Conservation (phyloP, 2,888 invertebrate species). For the Carabus problematicus region DNA sequence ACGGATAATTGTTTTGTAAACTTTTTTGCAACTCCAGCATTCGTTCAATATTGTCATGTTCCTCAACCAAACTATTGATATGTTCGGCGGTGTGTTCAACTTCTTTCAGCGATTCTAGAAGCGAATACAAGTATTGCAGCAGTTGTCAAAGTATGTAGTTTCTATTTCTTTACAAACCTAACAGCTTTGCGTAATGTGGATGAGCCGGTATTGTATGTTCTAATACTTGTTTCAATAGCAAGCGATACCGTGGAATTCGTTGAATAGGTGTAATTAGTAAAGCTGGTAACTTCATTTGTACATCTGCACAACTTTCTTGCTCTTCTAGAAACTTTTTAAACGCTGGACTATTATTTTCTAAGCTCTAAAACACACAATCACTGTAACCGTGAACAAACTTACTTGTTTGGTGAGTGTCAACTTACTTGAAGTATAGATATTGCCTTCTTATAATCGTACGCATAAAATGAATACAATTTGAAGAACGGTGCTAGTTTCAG, state of each 20-base stretch:
- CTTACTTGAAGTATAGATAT: slow-evolving; percentile 68
- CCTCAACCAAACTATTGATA: slow-evolving; percentile 75
- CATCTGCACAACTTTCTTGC: slow-evolving; percentile 75
- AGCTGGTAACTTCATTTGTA: slow-evolving; percentile 73
- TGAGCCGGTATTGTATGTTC: slow-evolving; percentile 66
- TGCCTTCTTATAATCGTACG: slow-evolving; percentile 73
- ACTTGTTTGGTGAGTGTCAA: slow-evolving; percentile 29
- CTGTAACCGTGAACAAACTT: slow-evolving; percentile 13
- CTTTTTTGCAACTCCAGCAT: slow-evolving; percentile 72
- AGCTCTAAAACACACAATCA: slow-evolving; percentile 55
- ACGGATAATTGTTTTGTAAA: slow-evolving; percentile 67
- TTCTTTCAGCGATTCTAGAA: slow-evolving; percentile 69
- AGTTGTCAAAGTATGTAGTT: slow-evolving; percentile 35
- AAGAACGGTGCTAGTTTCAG: slow-evolving; percentile 77
- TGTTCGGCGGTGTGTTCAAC: slow-evolving; percentile 73
- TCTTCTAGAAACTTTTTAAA: slow-evolving; percentile 66
- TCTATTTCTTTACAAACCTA: slow-evolving; percentile 55
- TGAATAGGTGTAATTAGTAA: slow-evolving; percentile 81
- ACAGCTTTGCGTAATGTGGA: slow-evolving; percentile 63
- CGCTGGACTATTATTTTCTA: slow-evolving; percentile 61
- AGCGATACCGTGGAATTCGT: slow-evolving; percentile 77
- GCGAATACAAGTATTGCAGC: slow-evolving; percentile 40
- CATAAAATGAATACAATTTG: slow-evolving; percentile 79
- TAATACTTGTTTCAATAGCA: slow-evolving; percentile 73
- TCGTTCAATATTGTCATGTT: slow-evolving; percentile 75